Base-by-base conservation (phyloP, 1,140 invertebrate species). In the Acromyrmex charruanus region DNA sequence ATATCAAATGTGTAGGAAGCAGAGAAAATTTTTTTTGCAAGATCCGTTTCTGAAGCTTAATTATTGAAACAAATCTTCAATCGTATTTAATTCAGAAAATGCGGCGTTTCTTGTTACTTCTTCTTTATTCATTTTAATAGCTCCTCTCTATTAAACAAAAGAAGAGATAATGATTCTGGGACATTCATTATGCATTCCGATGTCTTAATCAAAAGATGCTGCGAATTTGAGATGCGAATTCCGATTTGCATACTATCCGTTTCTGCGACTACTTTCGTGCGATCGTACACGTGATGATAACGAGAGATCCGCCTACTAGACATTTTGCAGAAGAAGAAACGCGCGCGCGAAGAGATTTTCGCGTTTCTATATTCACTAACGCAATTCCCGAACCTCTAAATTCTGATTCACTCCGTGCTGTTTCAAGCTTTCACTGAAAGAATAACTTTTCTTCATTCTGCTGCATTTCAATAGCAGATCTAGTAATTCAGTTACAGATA, bases 181-280 rank as follows among this genome's bases (percentile, higher is more conserved):
- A 63, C 39, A 77, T 44, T 28, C 25, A n/a, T 16, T 21, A 68
- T 21, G 21, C 16, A 39, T 81, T 21, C 39, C n/a, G 51, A 14
- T 44, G 7, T 31, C 12, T 0, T 9, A 7, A 69, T 44, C 65
- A 58, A 44, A 58, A 21, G 18, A 49, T 21, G 55, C 53, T 61
- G 53, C 21, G 31, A 35, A 25, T 9, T 63, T 51, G 53, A n/a
- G 18, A 18, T 58, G 35, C 79, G 66, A 18, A 16, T 72, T 39
- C 31, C n/a, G 14, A 9, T 59, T 72, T 61, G 18, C 16, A 18
- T 44, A 25, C 49, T 61, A 21, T 49, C 53, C 39, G 55, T 35
- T 63, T 75, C 58, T 28, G 39, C 55, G 25, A 61, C n/a, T 84
- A 84, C 61, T 84, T 84, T 84, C 28, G 39, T 25, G n/a, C 39